Base-by-base conservation (phyloP, 2,888 invertebrate species). In the Lypha dubia region DNA sequence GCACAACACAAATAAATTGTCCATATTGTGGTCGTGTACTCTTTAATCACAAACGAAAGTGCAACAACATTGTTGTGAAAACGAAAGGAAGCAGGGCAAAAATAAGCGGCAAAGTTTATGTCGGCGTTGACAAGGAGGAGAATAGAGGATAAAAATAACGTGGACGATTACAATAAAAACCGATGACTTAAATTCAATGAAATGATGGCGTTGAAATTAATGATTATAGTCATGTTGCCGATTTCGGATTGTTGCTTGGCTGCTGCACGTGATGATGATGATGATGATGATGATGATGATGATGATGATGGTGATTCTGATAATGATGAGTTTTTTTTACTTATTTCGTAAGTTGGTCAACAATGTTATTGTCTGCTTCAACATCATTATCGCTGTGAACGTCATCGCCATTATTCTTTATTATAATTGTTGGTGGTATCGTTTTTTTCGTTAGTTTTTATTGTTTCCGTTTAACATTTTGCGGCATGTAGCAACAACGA, bases 11-110 rank as follows among this genome's bases (percentile, higher is more conserved):
- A 87, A 88, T 88, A 86, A 88, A 88, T 87, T 87, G 87, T 87
- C 86, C 88, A 87, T 87, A 88, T 88, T 89, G 90, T 87, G 87
- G 89, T 88, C 86, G 89, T 87, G 81, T 88, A 88, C 83, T 86
- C 86, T 89, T 89, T 89, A 90, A 90, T 89, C 77, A 81, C 22
- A 62, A 49, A 70, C 28, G 65, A 71, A 70, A 65, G 17, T 49
- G 5, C 63, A 63, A 63, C 76, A 67, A 17, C 67, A 87, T 84
- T 83, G 76, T 73, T 67, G 46, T 62, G 53, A 53, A 58, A 77
- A 28, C 38, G 24, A 77, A 60, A 6, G 22, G 7, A 20, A 32
- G 49, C 9, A 77, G 49, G 15, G 68, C 32, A 22, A 35, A 38
- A 49, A 67, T 13, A 63, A n/a, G 38, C 73, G 17, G 60, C 32